Evolutionary conservation across 2,888 invertebrate species (phyloP), one percentile per base, ranked within the genome.

Genomic region (Catocala nupta): DNA sequence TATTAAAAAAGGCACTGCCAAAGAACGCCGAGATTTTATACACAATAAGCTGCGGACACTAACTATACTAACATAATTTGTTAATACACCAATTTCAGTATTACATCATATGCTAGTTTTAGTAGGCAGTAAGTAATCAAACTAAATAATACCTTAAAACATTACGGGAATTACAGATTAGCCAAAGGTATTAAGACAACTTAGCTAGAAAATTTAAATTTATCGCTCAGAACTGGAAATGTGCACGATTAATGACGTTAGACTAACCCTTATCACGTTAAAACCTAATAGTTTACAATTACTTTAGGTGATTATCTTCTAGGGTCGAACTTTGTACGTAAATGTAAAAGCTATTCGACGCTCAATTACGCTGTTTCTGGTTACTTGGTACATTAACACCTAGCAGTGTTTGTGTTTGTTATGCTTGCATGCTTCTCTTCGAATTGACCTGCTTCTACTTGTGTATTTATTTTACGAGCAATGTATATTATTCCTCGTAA

Each of bases 251-350:
- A 63, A 63, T 16, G 57, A 48, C 36, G 47, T 50, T 39, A 57
- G 25, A 39, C 34, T 52, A 56, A 53, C 57, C 57, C 53, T 57
- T 54, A 53, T 63, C 57, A 54, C 44, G 44, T 54, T 48, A 53
- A 57, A 44, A 54, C 53, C 57, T 57, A 57, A 43, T 57, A 54
- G 53, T 57, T 63, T 25, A 54, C 62, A 49, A 57, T 53, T 62
- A 53, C 56, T 62, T 25, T 45, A 44, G 44, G 36, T 49, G 53
- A 53, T 57, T 54, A 53, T 53, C 57, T 57, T 11, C 16, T 11
- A 33, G 10, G 9, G 55, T 34, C n/a, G 52, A 53, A 53, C 42
- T 34, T 45, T 49, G 49, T 58, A 42, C 34, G 11, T 50, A 42
- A 49, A 49, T 45, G 12, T 47, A 10, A 16, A 47, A 47, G 10